Evolutionary conservation across 2,888 invertebrate species (phyloP), one percentile per base, ranked within the genome.

Genomic region (Plebejus anna): DNA sequence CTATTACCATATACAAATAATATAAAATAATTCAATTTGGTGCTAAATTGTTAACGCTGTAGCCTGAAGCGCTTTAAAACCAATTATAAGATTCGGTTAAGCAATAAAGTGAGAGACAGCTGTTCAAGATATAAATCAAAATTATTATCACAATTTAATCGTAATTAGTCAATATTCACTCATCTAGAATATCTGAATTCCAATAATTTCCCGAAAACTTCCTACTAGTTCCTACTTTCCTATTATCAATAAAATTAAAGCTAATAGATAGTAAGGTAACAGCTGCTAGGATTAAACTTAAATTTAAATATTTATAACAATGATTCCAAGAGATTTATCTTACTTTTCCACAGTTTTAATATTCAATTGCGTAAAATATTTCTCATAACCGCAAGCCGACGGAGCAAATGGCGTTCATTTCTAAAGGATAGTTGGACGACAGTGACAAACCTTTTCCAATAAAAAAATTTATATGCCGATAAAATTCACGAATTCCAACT

Each of bases 391-490:
- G 82, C 82, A 77, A 80, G 83, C 83, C 84, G 82, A 85, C 86
- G 88, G 89, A 88, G 86, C 88, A 90, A 91, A 90, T 88, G 88
- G 83, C 81, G 78, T 84, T 86, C 90, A 89, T 91, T 91, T 84
- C 84, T 78, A 79, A 83, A 81, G 88, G 89, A 90, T 90, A 88
- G 88, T 85, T 84, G 80, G 76, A 76, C 82, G 92, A 92, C 92
- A 84, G 91, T 92, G 92, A 92, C 90, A 91, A 91, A 92, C 86
- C 86, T 87, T 82, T 84, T 78, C 81, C 87, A 85, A 87, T 89
- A 89, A 89, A 90, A 90, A 91, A 89, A 90, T 90, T 89, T 90
- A 91, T 91, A 90, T 90, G 83, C 83, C 89, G 90, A 90, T 90
- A 89, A 91, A 90, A 91, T 90, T 90, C 85, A 87, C 84, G 82